Evolutionary conservation across 2,797 vertebrate species (phyloP), one percentile per base, ranked within the genome.

Genomic region (Bucorvus abyssinicus): DNA sequence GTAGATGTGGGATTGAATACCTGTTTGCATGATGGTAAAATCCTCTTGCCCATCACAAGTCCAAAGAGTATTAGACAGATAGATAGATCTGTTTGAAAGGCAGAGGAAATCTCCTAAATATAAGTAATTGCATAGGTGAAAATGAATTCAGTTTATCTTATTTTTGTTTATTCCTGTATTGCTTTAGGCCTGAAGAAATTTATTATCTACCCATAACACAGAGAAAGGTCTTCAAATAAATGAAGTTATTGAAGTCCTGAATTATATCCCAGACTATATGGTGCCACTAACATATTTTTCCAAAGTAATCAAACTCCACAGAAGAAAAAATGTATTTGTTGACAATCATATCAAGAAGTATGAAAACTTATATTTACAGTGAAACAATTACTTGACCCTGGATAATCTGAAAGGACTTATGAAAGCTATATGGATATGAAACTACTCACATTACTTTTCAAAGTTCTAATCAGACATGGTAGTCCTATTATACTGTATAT

Each of bases 321-420:
- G 21, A 9, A 49, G n/a, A n/a, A 56, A 56, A 38, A 27, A 1
- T 2, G 13, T 12, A 4, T 18, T 27, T 19, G 0, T 42, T 71
- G 55, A 57, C 2, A 40, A n/a, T 7, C 14, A 3, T 55, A 78
- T 27, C 9, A 59, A 34, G 14, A 68, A 60, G 9, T 38, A 60
- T 26, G 30, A 68, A 82, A 81, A 17, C 0, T 12, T 84, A 44
- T 44, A 59, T 91, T 94, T 94, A 40, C 24, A 87, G 40, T 75
- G 4, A 69, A 77, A 22, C 5, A 75, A 36, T 69, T 73, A 44
- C 4, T 20, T 59, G n/a, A 82, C 6, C 1, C 1, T 65, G 45
- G 50, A 49, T 53, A 64, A 29, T 32, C 49, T 79, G 63, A 71
- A 67, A 71, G 4, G 11, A 40, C 0, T 11, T 68, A 47, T 12